Evolutionary conservation across 1,140 invertebrate genomes (phyloP).

Genomic region (Mactra quadrangularis): DNA sequence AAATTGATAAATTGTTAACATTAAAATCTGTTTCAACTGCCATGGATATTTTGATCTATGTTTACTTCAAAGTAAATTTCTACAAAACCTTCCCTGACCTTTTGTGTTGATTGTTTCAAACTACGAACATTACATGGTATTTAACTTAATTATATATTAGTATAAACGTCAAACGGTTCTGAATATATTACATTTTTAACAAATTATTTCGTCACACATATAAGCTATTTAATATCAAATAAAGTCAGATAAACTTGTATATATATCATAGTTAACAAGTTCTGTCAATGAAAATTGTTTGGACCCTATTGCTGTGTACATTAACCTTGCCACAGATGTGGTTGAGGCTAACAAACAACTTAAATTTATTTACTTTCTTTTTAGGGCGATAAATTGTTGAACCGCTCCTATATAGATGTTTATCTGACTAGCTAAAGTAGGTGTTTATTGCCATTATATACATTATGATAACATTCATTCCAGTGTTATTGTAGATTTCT

Average conservation of each 20-base stretch:
- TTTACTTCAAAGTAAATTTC: background rate
- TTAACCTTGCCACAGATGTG: background rate
- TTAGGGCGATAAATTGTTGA: slow-evolving; percentile 3
- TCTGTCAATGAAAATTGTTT: slow-evolving; percentile 10
- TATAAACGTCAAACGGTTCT: slow-evolving; percentile 20
- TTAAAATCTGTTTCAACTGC: slow-evolving; percentile 12
- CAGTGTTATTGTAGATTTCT: background rate
- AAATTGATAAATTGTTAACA: slow-evolving; percentile 26
- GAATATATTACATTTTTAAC: slow-evolving; percentile 10
- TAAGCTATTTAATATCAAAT: slow-evolving; percentile 24
- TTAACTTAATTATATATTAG: slow-evolving; percentile 4
- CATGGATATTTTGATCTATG: slow-evolving; percentile 10
- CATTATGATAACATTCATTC: background rate
- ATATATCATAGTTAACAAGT: slow-evolving; percentile 35
- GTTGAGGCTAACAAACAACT: too few relatives aligned
- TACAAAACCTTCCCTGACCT: background rate
- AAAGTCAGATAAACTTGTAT: background rate
- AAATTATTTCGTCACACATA: slow-evolving; percentile 30
- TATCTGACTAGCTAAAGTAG: background rate
- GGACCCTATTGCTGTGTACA: background rate
- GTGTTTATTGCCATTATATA: slow-evolving; percentile 3
- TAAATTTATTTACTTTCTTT: slow-evolving; percentile 3
- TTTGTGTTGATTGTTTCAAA: slow-evolving; percentile 29
- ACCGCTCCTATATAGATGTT: background rate
- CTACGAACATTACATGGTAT: slow-evolving; percentile 7